Base-by-base conservation (phyloP, 2,888 invertebrate genomes). In the Oconnorella tubifera region DNA sequence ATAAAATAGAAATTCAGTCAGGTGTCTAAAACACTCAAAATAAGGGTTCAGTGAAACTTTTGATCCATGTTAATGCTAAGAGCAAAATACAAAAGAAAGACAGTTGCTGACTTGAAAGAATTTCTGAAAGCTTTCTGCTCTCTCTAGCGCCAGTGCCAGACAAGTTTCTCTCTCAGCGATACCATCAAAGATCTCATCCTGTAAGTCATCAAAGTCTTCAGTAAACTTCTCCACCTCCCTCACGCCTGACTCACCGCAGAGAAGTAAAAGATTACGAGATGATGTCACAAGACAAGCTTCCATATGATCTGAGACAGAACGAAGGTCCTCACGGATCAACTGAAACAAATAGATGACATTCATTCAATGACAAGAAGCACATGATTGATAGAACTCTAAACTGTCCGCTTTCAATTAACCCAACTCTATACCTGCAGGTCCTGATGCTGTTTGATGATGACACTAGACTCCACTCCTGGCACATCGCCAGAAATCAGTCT, bases 121-220 rank as follows among this genome's bases (percentile, higher is more conserved):
- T 19, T 40, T 40, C 25, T 51, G 53, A 25, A 51, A 51, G 25
- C 14, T 27, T 58, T 78, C 76, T 0, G 80, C 76, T 68, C 78
- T 78, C 29, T 73, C 74, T 3, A 76, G 73, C 2, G 79, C 78
- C 4, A 71, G 70, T 14, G 73, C 71, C 48, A 81, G 71, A 64
- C 79, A 79, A 28, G 78, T 78, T 33, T 76, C 75, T 3, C 80
- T 65, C 19, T 80, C 80, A 31, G 75, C 69, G 23, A 77, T 69
- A n/a, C 75, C 75, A 65, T 81, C 80, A 56, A 77, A 76, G 25
- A 80, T 77, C 64, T 80, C 80, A 53, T 80, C 80, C 31, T 77
- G 75, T 23, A 77, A 66, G 53, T 74, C 71, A 51, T 74, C 75
- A 10, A 80, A 72, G 67, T 80, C 80, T 60, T 81, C 80, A 56